Conservation (phyloP, 2,797 vertebrate genomes). For the Rhabdophis nuchalis region DNA sequence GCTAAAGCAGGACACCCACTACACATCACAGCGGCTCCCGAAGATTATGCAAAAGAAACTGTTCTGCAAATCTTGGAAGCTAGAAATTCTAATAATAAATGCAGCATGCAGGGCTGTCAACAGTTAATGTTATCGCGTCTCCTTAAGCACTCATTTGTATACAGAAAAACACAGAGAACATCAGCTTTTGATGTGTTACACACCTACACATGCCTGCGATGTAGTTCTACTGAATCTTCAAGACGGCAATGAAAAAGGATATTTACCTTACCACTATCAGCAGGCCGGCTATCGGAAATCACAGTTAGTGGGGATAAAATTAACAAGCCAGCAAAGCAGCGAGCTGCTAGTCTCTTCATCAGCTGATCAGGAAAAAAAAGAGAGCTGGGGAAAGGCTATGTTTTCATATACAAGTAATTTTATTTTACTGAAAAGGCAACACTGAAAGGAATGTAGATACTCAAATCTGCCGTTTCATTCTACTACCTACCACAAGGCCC, state of each 20-base stretch:
- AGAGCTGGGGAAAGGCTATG: conserved; percentile 96
- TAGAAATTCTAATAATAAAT: conserved; percentile 78
- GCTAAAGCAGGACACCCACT: conserved; percentile 73
- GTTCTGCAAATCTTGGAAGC: conserved; percentile 76
- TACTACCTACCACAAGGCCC: conserved; percentile 85
- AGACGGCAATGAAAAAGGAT: conserved; percentile 83
- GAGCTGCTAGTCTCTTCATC: conserved; percentile 99
- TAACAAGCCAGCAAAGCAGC: conserved; percentile 99
- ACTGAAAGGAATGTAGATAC: conserved; percentile 83
- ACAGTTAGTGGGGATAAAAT: conserved; percentile 99
- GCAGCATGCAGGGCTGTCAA: conserved; percentile 83
- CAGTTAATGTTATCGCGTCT: conserved; percentile 76
- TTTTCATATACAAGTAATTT: conserved; percentile 99
- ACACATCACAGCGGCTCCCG: conserved; percentile 72
- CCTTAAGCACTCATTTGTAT: conserved; percentile 74
- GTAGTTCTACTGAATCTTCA: conserved; percentile 87
- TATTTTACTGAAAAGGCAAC: conserved; percentile 87
- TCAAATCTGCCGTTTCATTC: conserved; percentile 91
- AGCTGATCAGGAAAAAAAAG: conserved; percentile 98
- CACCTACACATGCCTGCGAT: conserved; percentile 86
- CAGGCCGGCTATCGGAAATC: conserved; percentile 92
- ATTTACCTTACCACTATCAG: conserved; percentile 98
- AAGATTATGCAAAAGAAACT: conserved; percentile 74
- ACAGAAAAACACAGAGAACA: conserved; percentile 70
- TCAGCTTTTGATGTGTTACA: conserved; percentile 77